Conservation (phyloP, 2,888 invertebrate species). For the Lasioglossum leucozonium region DNA sequence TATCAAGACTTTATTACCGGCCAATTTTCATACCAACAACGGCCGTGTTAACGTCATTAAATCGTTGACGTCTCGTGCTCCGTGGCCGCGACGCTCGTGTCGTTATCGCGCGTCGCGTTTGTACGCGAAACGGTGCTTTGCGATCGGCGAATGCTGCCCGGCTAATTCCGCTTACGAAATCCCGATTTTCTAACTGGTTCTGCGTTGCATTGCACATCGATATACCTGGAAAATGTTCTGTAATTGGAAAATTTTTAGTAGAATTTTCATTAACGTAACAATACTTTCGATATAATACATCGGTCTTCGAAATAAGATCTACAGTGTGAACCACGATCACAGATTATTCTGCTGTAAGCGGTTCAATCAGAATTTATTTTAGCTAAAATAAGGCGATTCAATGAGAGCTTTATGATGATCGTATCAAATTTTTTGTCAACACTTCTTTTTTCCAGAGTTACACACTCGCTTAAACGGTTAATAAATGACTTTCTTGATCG, state of each 20-base stretch:
- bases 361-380: too few relatives aligned
- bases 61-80: constrained; percentile 20
- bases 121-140: background rate
- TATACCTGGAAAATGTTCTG: background rate
- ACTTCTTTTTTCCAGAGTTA: too few relatives aligned
- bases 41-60: constrained; percentile 27
- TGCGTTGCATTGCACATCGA: background rate
- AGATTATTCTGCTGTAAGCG: too few relatives aligned
- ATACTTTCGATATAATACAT: background rate
- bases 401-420: too few relatives aligned
- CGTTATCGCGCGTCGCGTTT: constrained; percentile 2
- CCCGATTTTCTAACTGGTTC: background rate
- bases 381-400: too few relatives aligned
- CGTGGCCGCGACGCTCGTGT: background rate
- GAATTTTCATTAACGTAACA: background rate
- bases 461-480: too few relatives aligned
- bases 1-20: constrained; percentile 47
- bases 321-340: too few relatives aligned
- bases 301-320: background rate
- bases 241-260: background rate
- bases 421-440: too few relatives aligned
- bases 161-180: background rate
- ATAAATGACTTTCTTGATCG: too few relatives aligned
- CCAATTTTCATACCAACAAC: constrained; percentile 8
- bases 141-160: background rate